A percentile compares a stretch with the other conserved stretches of the same genome.
These are phyloP conservation scores for Melolontha melolontha DNA, from an alignment of 2,888 invertebrate species.

Conservation along the genomic window DNA sequence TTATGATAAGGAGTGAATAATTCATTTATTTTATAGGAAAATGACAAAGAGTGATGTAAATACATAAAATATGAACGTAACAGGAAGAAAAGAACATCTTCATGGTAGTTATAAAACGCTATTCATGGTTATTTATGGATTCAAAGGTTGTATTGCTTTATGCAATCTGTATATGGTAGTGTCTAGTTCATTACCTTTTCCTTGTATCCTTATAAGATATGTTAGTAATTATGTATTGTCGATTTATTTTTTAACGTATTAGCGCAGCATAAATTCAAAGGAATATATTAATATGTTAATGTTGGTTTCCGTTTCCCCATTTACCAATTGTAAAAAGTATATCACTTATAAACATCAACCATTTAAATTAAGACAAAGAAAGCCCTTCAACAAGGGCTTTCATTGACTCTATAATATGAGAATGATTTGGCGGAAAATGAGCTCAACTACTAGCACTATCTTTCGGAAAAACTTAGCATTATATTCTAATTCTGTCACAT, in stretches of 20 bases:
- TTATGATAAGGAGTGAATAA: not conserved
- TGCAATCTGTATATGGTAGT: constrained; percentile 20
- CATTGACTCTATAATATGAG: too few relatives aligned
- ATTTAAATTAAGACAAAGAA: too few relatives aligned
- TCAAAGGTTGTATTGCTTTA: not conserved
- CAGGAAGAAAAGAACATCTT: constrained; percentile 19
- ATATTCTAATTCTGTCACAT: too few relatives aligned
- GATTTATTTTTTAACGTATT: not conserved
- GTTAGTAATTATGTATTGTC: constrained; percentile 15
- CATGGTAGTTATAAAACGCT: constrained; percentile 14
- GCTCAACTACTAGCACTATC: too few relatives aligned
- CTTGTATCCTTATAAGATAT: constrained; percentile 13
- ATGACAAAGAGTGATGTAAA: not conserved
- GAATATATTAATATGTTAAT: not conserved
- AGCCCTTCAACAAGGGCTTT: too few relatives aligned
- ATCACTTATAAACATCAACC: too few relatives aligned
- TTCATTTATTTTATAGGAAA: not conserved
- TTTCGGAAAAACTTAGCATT: too few relatives aligned
- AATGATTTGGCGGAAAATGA: too few relatives aligned
- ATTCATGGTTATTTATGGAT: not conserved
- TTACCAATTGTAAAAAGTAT: too few relatives aligned
- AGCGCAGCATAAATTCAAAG: too few relatives aligned
- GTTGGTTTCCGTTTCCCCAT: not conserved
- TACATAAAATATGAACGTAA: not conserved
- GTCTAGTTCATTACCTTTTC: constrained; percentile 32